Percentiles rank a stretch among this genome's conserved stretches.
phyloP scores from a whole-genome alignment of 2,797 vertebrate genomes.

The Acrocephalus scirpaceus region DNA sequence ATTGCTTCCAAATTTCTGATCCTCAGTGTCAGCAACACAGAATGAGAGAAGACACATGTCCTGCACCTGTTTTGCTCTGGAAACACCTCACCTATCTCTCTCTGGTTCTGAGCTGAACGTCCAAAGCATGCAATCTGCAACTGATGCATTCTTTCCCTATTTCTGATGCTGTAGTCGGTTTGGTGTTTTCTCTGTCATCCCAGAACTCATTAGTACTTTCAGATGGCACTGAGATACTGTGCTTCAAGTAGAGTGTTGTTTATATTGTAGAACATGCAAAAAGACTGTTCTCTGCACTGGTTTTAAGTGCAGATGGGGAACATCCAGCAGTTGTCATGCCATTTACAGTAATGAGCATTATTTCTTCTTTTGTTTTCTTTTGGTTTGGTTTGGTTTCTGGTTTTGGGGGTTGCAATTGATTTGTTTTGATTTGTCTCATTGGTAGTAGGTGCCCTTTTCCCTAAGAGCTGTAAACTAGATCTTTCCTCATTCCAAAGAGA shows the following conservation, averaged over 20 bases:
- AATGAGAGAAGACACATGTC: neutral
- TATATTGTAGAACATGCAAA: neutral
- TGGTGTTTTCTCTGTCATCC: neutral
- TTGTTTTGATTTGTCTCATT: neutral
- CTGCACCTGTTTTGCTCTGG: neutral
- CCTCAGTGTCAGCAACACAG: neutral
- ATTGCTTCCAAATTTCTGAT: neutral
- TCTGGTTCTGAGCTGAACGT: neutral
- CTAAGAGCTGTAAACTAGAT: neutral
- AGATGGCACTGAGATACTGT: neutral
- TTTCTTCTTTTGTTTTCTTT: neutral
- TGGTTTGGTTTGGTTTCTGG: neutral
- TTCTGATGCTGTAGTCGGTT: neutral
- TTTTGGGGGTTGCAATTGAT: fast-evolving
- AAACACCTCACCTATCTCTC: neutral
- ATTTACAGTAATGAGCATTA: neutral
- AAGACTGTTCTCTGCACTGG: neutral
- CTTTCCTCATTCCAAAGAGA: neutral
- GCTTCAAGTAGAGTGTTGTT: neutral
- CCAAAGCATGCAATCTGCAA: neutral
- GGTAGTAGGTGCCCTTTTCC: neutral
- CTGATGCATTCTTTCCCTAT: neutral
- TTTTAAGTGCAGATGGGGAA: neutral
- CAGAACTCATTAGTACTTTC: neutral
- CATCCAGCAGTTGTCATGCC: neutral